These are phyloP conservation scores for Lamprologus tigripictilis DNA, from an alignment of 2,113 vertebrate species.

Conservation along the genomic window DNA sequence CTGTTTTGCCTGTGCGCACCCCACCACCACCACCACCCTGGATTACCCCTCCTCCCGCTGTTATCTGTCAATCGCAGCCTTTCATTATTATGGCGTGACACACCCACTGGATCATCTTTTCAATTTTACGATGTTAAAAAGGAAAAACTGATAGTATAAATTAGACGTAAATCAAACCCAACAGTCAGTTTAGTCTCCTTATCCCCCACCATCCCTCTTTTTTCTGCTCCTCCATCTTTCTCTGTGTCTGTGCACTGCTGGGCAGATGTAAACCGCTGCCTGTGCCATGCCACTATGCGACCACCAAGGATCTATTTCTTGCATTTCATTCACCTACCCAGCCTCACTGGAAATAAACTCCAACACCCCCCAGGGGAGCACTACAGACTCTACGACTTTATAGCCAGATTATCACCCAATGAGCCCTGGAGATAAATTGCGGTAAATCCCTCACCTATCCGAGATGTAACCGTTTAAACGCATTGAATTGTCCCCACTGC, in stretches of 20 bases:
- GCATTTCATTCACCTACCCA: conserved; percentile 19
- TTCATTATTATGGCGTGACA: conserved; percentile 29
- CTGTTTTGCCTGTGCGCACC: neutral
- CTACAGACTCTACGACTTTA: neutral
- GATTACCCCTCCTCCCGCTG: conserved; percentile 10
- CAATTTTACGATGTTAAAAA: neutral
- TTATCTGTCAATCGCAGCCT: conserved; percentile 24
- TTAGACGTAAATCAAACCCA: neutral
- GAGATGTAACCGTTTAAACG: neutral
- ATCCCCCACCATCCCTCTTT: neutral
- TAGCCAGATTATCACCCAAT: neutral
- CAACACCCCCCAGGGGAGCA: neutral
- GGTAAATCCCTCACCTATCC: neutral
- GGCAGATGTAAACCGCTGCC: conserved; percentile 43
- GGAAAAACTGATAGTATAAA: neutral
- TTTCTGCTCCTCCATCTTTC: neutral
- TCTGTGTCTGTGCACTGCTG: conserved; percentile 1
- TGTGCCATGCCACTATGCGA: conserved; percentile 28
- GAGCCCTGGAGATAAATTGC: neutral
- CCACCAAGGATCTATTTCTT: conserved; percentile 3
- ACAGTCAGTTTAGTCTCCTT: neutral
- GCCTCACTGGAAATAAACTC: conserved; percentile 16
- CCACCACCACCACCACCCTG: neutral
- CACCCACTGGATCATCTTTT: conserved; percentile 36
- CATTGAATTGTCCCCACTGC: neutral